A percentile compares a stretch with the other conserved stretches of the same genome.
phyloP scores from a whole-genome alignment of 2,797 vertebrate genomes.

The Enteromius thamalakanensis region DNA sequence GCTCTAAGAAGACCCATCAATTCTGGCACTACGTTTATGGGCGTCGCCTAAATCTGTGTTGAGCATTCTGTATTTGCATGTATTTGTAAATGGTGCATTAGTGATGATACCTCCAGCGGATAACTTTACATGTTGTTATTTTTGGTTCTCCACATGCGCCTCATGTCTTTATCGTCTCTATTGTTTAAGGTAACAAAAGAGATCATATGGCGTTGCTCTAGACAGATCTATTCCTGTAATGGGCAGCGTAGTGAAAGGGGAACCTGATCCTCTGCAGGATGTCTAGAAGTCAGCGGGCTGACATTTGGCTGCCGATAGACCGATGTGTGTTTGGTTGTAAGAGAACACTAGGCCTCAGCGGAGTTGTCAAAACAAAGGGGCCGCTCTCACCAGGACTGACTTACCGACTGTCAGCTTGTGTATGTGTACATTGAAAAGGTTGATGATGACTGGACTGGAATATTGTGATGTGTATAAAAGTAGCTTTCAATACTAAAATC shows the following conservation, averaged over 20 bases:
- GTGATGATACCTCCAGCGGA: conserved; percentile 43
- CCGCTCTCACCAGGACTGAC: conserved; percentile 63
- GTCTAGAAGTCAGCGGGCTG: conserved; percentile 65
- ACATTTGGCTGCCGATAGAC: conserved; percentile 73
- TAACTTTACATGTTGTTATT: conserved; percentile 70
- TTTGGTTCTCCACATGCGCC: conserved; percentile 66
- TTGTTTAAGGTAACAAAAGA: conserved; percentile 78
- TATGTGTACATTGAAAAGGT: conserved; percentile 28
- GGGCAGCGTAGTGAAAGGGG: conserved; percentile 70
- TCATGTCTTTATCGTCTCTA: conserved; percentile 69
- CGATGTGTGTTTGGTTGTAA: conserved; percentile 77
- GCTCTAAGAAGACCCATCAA: neutral
- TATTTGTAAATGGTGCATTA: conserved; percentile 58
- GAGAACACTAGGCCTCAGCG: conserved; percentile 74
- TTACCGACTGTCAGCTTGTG: conserved; percentile 38
- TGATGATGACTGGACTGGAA: conserved; percentile 19
- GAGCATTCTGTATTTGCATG: conserved; percentile 34
- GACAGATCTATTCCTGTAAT: conserved; percentile 80
- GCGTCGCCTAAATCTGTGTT: neutral
- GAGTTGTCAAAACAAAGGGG: conserved; percentile 80
- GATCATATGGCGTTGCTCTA: conserved; percentile 72
- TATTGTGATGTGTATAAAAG: neutral
- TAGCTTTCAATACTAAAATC: conserved; percentile 1
- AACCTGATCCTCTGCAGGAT: conserved; percentile 75
- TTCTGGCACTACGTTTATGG: conserved; percentile 3